Evolutionary conservation across 2,113 vertebrate species (phyloP), one percentile per base, ranked within the genome.

Genomic region (Raja brachyura): DNA sequence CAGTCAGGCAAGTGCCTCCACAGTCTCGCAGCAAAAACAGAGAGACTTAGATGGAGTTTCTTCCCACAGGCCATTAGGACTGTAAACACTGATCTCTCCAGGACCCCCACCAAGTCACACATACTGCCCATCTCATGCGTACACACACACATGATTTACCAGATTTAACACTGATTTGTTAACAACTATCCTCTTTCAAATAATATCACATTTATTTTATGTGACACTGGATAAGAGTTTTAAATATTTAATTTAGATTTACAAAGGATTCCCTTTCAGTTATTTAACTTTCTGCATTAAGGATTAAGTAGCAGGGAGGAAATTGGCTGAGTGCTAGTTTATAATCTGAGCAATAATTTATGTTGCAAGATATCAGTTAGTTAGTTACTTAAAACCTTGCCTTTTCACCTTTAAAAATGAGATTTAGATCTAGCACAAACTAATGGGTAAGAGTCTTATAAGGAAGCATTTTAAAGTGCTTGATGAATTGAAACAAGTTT

Each of bases 401-500:
- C 66, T 9, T 92, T 92, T 90, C 66, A 90, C 90, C 18, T 54
- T 31, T 70, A 66, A 13, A 68, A 92, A 92, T 25, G 73, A 4
- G 66, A 73, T 92, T 48, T 39, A 73, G 22, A 48, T 74, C 18
- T 22, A 74, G 9, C 68, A 8, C 39, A 92, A 68, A 54, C 68
- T 92, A 92, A 73, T 92, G 90, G 66, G 31, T 73, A 68, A 92
- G 25, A 25, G 8, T 92, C 33, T 92, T 16, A 25, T 20, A 33
- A 48, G 88, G 66, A 73, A 70, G 68, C 39, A 73, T 70, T 28
- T 73, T 25, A 92, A 74, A 11, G 9, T 13, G 48, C 73, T 70
- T 92, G 90, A 74, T 92, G 3, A 92, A 92, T 70, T 92, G 18
- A 74, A 74, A 73, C 18, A 70, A 10, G 20, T 92, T 92, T 25